Conservation (phyloP, 2,113 vertebrate genomes). For the Sula dactylatra region DNA sequence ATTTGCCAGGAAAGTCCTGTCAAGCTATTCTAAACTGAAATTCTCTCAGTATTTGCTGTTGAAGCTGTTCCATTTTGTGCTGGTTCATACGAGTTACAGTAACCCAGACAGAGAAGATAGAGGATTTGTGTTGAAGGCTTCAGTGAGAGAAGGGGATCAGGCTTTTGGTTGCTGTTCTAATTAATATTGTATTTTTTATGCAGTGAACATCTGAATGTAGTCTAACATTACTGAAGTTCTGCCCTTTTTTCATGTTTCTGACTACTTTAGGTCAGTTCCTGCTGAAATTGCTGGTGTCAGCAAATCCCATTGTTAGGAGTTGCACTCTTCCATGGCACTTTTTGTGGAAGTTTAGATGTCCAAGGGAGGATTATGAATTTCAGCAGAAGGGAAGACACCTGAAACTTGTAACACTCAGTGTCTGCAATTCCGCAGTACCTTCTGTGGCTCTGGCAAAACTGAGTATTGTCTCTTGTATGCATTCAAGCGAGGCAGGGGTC, state of each 20-base stretch:
- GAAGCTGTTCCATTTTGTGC: not conserved
- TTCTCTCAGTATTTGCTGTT: not conserved
- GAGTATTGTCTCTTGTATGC: rapidly evolving
- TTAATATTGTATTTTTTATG: not conserved
- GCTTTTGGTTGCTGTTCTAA: not conserved
- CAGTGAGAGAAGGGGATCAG: not conserved
- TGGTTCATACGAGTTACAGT: not conserved
- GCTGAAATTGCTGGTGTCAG: not conserved
- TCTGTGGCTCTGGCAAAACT: not conserved
- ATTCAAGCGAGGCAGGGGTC: not conserved
- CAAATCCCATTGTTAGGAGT: not conserved
- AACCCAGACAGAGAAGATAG: not conserved
- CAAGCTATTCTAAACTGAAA: not conserved
- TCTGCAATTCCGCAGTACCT: not conserved
- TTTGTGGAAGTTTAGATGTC: not conserved
- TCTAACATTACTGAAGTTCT: not conserved
- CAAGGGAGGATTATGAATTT: not conserved
- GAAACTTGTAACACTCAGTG: not conserved
- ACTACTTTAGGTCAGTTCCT: not conserved
- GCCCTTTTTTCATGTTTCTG: not conserved
- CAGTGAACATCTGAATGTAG: not conserved
- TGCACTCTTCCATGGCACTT: not conserved
- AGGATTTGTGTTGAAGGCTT: not conserved
- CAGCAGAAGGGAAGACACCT: not conserved
- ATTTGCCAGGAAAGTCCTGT: not conserved